A percentile compares a stretch with the other conserved stretches of the same genome.
phyloP scores from a whole-genome alignment of 2,888 invertebrate species.

The Masnerella sp. region DNA sequence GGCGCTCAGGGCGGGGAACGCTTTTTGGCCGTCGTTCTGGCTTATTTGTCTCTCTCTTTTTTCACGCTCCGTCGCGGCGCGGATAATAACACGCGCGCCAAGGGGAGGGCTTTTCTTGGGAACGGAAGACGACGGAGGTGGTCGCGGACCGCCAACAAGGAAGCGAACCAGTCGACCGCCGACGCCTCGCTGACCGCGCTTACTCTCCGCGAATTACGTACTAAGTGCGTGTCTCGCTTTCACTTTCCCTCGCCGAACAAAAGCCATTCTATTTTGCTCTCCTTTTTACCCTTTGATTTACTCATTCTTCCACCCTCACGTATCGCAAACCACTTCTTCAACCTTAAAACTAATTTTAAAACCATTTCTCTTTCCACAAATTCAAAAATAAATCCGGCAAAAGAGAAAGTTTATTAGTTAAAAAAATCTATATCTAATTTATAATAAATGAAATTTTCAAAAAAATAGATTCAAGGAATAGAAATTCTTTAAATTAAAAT shows the following conservation, averaged over 20 bases:
- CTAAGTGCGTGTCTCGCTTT: constrained; percentile 67
- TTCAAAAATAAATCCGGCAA: too few species aligned
- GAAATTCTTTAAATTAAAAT: too few species aligned
- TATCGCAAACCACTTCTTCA: background rate
- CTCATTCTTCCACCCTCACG: background rate
- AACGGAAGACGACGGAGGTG: constrained; percentile 48
- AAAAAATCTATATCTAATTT: too few species aligned
- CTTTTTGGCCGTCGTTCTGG: constrained; percentile 33
- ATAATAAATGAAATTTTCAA: too few species aligned
- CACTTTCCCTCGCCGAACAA: constrained; percentile 58
- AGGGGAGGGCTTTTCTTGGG: constrained; percentile 21
- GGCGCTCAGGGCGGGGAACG: constrained; percentile 28
- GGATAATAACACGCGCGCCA: constrained; percentile 56
- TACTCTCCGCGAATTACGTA: constrained; percentile 71
- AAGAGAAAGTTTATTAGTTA: too few species aligned
- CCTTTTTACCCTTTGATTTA: constrained; percentile 16
- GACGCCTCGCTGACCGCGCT: constrained; percentile 75
- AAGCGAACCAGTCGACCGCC: constrained; percentile 66
- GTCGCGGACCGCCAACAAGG: constrained; percentile 57
- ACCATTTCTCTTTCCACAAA: background rate
- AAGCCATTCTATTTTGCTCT: constrained; percentile 12
- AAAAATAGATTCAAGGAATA: too few species aligned
- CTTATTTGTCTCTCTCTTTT: constrained; percentile 43
- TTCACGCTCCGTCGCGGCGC: constrained; percentile 49
- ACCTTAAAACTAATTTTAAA: background rate